Evolutionary conservation across 2,888 invertebrate genomes (phyloP), one percentile per base, ranked within the genome.

Genomic region (Reticulitermes lucifugus): DNA sequence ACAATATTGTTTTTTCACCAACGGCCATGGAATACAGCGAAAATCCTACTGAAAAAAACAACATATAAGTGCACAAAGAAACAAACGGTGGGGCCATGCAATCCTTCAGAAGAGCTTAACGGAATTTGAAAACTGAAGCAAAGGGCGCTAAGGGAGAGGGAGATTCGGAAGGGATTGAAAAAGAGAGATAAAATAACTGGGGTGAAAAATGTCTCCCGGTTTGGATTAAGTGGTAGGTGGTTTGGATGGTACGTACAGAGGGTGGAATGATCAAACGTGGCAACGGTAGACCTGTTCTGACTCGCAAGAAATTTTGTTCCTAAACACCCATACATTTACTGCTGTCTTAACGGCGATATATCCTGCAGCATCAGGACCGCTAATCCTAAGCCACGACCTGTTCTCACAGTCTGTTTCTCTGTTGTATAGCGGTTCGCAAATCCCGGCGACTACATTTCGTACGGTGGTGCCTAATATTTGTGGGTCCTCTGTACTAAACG

Each of bases 51-150:
- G 65, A 12, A 65, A 25, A 25, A 65, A 65, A 65, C 65, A 21
- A 73, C 35, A 73, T 41, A 73, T 73, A 73, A 73, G 35, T 73
- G 41, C 41, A 21, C 73, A 73, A 73, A 73, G 73, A 73, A 73
- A 73, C 73, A 73, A 29, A 73, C 41, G 6, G 41, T 73, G 9
- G 29, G 73, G 12, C 73, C 29, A 41, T 41, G 14, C 73, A 73
- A 73, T 73, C 41, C 73, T 41, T 41, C 73, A 73, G 73, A 73
- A 73, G 41, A 73, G 73, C 73, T 73, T 73, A 41, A 41, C 73
- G 73, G 73, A 73, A 73, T 73, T 73, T 73, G 41, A 73, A 73
- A 73, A 73, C 73, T 73, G 14, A 9, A 71, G 29, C 35, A 22
- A 41, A 73, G 41, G 41, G 41, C 12, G 14, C 41, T 12, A 21